A percentile compares a stretch with the other conserved stretches of the same genome.
Evolutionary conservation across 1,140 invertebrate genomes (phyloP).

Genomic region (Meloidogyne exigua): DNA sequence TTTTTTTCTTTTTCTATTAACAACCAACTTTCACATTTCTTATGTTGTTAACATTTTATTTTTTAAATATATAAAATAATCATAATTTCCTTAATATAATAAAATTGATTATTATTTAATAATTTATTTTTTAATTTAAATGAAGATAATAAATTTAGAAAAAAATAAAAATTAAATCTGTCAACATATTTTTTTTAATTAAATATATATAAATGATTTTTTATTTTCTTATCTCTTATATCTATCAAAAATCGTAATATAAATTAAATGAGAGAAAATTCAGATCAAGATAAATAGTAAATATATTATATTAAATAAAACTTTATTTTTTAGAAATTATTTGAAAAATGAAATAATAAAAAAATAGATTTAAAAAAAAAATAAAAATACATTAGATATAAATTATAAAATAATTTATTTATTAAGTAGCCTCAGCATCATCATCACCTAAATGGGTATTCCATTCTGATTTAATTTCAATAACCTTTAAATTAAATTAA

Average conservation of each 20-base stretch:
- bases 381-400: neutral
- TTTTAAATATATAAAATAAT: too few species aligned
- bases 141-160: too few species aligned
- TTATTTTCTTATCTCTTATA: neutral
- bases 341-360: too few species aligned
- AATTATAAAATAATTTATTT: neutral
- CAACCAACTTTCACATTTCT: too few species aligned
- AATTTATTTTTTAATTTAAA: too few species aligned
- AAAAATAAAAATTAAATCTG: too few species aligned
- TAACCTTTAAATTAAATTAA: slow-evolving; percentile 3
- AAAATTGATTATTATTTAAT: too few species aligned
- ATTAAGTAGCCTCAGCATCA: slow-evolving; percentile 21
- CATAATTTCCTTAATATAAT: too few species aligned
- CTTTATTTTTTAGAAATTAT: neutral
- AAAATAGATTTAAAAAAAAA: neutral
- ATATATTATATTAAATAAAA: neutral
- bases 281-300: neutral
- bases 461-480: slow-evolving; percentile 21
- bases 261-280: neutral
- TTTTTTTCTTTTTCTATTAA: too few species aligned
- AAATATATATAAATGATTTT: neutral
- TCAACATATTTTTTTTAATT: neutral
- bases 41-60: too few species aligned
- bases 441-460: slow-evolving; percentile 20
- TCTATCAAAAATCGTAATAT: neutral